phyloP scores from a whole-genome alignment of 37 sponge, comb jelly and placozoan species.

The Lycopodina hypogea region DNA sequence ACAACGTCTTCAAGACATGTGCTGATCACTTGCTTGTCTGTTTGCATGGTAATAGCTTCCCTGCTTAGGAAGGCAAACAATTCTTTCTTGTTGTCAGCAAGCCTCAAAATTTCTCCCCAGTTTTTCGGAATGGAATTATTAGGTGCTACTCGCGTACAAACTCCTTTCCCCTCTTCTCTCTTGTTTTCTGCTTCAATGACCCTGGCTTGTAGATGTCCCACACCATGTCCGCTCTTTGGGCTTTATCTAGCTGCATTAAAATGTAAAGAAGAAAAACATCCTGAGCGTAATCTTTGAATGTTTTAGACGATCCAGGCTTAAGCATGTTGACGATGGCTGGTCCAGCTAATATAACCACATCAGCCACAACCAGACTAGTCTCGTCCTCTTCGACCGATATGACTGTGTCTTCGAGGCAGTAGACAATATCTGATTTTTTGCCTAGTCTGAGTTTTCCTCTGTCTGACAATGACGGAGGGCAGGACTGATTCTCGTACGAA shows the following conservation, averaged over 20 bases:
- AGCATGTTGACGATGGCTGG: constrained; percentile 9
- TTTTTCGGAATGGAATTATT: background rate
- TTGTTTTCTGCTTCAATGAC: constrained; percentile 3
- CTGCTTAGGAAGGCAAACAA: background rate
- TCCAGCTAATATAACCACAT: background rate
- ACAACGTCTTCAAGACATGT: background rate
- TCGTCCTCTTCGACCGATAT: background rate
- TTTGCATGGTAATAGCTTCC: background rate
- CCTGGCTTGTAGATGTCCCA: constrained; percentile 3
- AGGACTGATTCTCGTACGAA: background rate
- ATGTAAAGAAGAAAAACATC: constrained; percentile 9
- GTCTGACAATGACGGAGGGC: constrained; percentile 6
- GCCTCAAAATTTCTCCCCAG: background rate
- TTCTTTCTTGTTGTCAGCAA: background rate
- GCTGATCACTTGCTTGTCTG: constrained; percentile 2
- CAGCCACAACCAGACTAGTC: background rate
- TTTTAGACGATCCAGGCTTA: background rate
- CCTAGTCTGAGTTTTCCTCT: constrained; percentile 15
- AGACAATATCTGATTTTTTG: background rate
- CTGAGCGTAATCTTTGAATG: background rate
- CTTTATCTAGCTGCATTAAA: background rate
- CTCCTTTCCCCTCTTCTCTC: constrained; percentile 7
- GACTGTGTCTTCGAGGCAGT: constrained; percentile 5
- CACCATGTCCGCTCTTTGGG: background rate
- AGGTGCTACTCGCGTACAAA: background rate